Conservation (phyloP, 1,140 invertebrate species). For the Leptestheria dahalacensis region DNA sequence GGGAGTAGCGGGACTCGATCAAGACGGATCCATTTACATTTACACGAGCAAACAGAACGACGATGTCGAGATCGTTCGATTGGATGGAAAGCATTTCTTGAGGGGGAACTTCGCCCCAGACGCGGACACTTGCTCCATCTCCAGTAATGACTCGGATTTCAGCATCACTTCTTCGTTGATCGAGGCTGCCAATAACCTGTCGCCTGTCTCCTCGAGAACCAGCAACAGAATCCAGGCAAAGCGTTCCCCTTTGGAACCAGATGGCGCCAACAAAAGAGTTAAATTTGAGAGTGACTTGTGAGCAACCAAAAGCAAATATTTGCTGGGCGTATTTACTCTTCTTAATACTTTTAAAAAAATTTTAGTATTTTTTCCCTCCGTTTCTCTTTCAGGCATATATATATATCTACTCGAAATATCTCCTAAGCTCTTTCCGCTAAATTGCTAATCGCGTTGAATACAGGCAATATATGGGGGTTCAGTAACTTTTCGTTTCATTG, state of each 20-base stretch:
- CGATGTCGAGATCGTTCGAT: slow-evolving; percentile 23
- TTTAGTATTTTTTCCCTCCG: no score
- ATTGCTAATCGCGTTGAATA: no score
- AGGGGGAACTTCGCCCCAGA: slow-evolving; percentile 2
- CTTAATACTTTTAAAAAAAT: no score
- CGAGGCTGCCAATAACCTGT: slow-evolving; percentile 21
- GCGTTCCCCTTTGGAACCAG: background rate
- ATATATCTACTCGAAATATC: no score
- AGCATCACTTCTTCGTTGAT: slow-evolving; percentile 34
- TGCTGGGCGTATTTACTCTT: no score
- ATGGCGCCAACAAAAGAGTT: background rate
- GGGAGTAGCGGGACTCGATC: slow-evolving; percentile 27
- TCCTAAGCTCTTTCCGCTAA: no score
- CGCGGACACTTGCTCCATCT: slow-evolving; percentile 2
- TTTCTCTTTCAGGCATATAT: no score
- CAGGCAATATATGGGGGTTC: no score
- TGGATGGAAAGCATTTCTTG: slow-evolving; percentile 19
- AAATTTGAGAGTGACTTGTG: slow-evolving; percentile 6
- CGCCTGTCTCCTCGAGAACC: background rate
- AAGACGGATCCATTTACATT: slow-evolving; percentile 32
- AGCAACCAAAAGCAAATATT: no score
- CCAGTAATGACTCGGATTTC: slow-evolving; percentile 29
- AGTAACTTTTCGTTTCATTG: no score
- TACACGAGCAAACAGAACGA: slow-evolving; percentile 31
- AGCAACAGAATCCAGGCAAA: background rate